Evolutionary conservation across 2,888 invertebrate species (phyloP), one percentile per base, ranked within the genome.

Genomic region (Enoplolaimus lenunculus): DNA sequence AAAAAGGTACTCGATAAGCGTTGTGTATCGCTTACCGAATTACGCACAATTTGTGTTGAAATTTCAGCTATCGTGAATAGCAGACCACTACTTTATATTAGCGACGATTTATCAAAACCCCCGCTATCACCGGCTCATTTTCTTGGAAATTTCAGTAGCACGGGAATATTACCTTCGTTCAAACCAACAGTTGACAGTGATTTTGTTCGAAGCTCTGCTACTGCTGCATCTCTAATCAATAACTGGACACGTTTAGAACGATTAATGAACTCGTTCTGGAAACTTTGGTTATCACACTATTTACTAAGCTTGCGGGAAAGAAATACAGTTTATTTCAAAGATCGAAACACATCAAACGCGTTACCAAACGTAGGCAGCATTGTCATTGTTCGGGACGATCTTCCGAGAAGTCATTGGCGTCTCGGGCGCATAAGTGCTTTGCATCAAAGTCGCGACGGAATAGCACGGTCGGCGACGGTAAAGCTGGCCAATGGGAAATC

Each of bases 241-340:
- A 62, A n/a, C 7, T 62, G 62, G 62, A 62, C 7, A 62, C 62
- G 62, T 13, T 13, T 26, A 13, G 29, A 62, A 62, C 29, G 16
- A 62, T 13, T 62, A 62, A 16, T 62, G 62, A 31, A 62, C n/a
- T 29, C 7, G 16, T 62, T 62, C 31, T 62, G 62, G 62, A 62
- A 62, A 57, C 16, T 16, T 62, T 62, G 62, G 62, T 13, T 13
- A 13, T 29, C 29, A 13, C 16, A 62, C 7, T 62, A 62, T 62
- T 62, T 62, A n/a, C 31, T 62, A 29, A 62, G 31, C 31, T n/a
- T 62, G 31, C 62, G 62, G 28, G n/a, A 3, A n/a, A 57, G 57
- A 57, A 13, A 29, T 13, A 62, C 7, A 3, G n/a, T 62, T 31
- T 29, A n/a, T 29, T 29, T 29, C 16, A 26, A 62, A n/a, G 31